Percentiles rank a stretch among this genome's conserved stretches.
Evolutionary conservation across 1,140 invertebrate species (phyloP).

Genomic region (Melitaea cinxia): DNA sequence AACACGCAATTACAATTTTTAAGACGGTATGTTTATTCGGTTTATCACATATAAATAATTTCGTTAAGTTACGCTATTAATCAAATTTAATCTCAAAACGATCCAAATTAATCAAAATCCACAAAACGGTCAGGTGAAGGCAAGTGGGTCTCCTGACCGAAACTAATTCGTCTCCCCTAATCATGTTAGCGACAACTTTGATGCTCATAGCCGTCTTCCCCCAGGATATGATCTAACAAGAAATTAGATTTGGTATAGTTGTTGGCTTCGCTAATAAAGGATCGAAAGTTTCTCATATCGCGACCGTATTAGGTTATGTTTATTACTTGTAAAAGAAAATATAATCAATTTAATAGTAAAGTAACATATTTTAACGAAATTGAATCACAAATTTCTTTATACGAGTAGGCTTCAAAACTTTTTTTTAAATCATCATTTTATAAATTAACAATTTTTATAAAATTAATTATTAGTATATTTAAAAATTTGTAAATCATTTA

Average conservation of each 20-base stretch:
- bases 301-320: background rate
- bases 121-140: conserved; percentile 61
- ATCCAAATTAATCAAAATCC: conserved; percentile 62
- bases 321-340: background rate
- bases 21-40: too few relatives aligned
- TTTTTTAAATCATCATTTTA: too few relatives aligned
- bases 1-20: too few relatives aligned
- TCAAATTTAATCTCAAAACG: conserved; percentile 3
- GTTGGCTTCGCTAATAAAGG: conserved; percentile 77
- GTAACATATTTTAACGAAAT: too few relatives aligned
- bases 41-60: too few relatives aligned
- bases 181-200: conserved; percentile 79
- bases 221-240: conserved; percentile 75
- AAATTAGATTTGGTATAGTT: conserved; percentile 79
- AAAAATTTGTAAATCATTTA: too few relatives aligned
- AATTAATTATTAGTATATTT: too few relatives aligned
- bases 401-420: too few relatives aligned
- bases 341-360: too few relatives aligned
- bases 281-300: conserved; percentile 57
- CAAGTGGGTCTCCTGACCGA: conserved; percentile 60
- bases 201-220: conserved; percentile 63
- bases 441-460: too few relatives aligned
- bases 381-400: too few relatives aligned
- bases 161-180: conserved; percentile 77
- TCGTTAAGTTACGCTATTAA: background rate